These are phyloP conservation scores for Athetis lepigone DNA, from an alignment of 2,888 invertebrate genomes.

Conservation along the genomic window DNA sequence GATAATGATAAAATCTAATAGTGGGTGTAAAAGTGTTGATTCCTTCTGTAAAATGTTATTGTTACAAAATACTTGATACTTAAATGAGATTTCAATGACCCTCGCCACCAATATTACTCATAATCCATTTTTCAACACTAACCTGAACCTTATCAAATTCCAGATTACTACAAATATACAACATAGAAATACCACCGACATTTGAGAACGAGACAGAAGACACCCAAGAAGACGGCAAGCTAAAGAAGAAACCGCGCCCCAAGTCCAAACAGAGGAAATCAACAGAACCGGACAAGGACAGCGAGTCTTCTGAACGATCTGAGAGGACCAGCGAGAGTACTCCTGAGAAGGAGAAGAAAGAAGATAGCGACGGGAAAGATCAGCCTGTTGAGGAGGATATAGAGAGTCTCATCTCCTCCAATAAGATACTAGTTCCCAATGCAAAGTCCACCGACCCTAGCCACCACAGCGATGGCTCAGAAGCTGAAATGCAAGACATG, in stretches of 20 bases:
- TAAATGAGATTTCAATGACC: neutral
- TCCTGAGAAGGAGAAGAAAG: conserved; percentile 78
- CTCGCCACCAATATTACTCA: neutral
- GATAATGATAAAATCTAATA: too few species aligned
- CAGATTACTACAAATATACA: conserved; percentile 94
- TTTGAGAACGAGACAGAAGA: conserved; percentile 88
- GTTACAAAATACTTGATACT: neutral
- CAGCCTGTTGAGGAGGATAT: conserved; percentile 84
- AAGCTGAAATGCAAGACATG: conserved; percentile 76
- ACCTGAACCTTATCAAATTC: conserved; percentile 15
- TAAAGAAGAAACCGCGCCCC: conserved; percentile 83
- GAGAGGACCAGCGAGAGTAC: conserved; percentile 81
- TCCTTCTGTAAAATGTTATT: neutral
- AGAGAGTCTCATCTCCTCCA: conserved; percentile 87
- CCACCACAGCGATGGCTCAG: conserved; percentile 78
- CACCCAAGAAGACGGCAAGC: conserved; percentile 76
- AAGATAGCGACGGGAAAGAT: conserved; percentile 63
- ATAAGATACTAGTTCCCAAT: conserved; percentile 86
- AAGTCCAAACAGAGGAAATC: conserved; percentile 85
- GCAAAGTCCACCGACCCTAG: conserved; percentile 71
- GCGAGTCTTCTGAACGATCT: conserved; percentile 81
- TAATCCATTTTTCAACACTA: conserved; percentile 1
- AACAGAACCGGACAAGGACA: conserved; percentile 79
- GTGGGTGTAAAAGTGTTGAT: neutral
- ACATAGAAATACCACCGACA: conserved; percentile 92